These are phyloP conservation scores for Artibeus jamaicensis DNA, from an alignment of 2,797 vertebrate genomes.

Conservation along the genomic window DNA sequence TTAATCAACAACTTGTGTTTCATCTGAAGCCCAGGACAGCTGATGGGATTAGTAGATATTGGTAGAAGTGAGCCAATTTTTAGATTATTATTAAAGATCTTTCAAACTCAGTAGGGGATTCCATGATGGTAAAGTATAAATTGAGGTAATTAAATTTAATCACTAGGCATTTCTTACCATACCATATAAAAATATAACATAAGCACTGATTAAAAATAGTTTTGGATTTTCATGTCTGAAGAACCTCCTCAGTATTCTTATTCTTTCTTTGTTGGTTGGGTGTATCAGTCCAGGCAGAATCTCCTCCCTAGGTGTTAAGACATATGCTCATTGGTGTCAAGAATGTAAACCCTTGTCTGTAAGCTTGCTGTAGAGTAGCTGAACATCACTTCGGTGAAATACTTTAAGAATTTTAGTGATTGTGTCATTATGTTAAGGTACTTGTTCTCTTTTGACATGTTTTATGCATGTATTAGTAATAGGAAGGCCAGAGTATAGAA, in stretches of 20 bases:
- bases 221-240: conserved; percentile 21
- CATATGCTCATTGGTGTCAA: not conserved
- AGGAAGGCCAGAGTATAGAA: conserved; percentile 30
- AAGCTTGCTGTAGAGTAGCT: conserved; percentile 28
- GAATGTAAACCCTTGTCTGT: not conserved
- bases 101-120: conserved; percentile 4
- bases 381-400: not conserved
- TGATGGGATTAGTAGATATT: not conserved
- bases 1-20: not conserved
- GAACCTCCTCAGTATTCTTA: conserved; percentile 39
- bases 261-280: not conserved
- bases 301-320: conserved; percentile 16
- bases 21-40: not conserved
- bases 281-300: not conserved
- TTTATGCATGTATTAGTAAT: conserved; percentile 35
- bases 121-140: conserved; percentile 21
- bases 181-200: conserved; percentile 32
- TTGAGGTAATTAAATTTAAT: conserved; percentile 26
- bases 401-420: conserved; percentile 27
- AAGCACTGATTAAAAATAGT: conserved; percentile 48
- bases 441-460: conserved; percentile 15
- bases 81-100: conserved; percentile 32
- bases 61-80: conserved; percentile 12
- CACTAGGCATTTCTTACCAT: conserved; percentile 48
- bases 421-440: conserved; percentile 33